A percentile compares a stretch with the other conserved stretches of the same genome.
These are phyloP conservation scores for Scotopteryx bipunctaria DNA, from an alignment of 2,888 invertebrate genomes.

Conservation along the genomic window DNA sequence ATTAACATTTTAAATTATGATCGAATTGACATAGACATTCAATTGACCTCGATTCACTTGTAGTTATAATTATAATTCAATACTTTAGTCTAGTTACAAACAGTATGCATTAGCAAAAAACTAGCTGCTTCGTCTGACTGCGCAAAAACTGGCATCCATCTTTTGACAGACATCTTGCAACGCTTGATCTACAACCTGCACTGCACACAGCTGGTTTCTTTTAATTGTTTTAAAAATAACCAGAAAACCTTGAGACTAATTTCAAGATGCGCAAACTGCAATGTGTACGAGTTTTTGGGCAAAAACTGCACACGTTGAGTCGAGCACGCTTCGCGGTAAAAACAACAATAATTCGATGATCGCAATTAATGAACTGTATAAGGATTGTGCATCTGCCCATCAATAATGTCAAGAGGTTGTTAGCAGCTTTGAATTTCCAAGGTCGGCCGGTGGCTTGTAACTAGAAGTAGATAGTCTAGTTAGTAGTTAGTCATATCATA, in stretches of 20 bases:
- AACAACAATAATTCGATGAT: slow-evolving; percentile 44
- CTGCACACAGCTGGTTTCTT: slow-evolving; percentile 23
- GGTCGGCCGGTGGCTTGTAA: slow-evolving; percentile 9
- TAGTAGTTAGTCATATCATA: slow-evolving; percentile 5
- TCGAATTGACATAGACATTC: slow-evolving; percentile 6
- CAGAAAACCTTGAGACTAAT: slow-evolving; percentile 36
- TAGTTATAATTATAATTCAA: background rate
- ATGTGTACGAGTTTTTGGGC: slow-evolving; percentile 34
- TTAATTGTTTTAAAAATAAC: slow-evolving; percentile 35
- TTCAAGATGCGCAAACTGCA: slow-evolving; percentile 39
- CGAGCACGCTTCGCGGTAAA: slow-evolving; percentile 38
- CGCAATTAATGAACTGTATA: slow-evolving; percentile 36
- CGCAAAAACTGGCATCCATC: slow-evolving; percentile 14
- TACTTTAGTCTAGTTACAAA: slow-evolving; percentile 13
- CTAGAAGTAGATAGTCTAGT: slow-evolving; percentile 12
- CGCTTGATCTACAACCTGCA: slow-evolving; percentile 23
- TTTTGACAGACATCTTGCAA: slow-evolving; percentile 18
- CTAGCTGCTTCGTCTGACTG: background rate
- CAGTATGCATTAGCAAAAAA: slow-evolving; percentile 6
- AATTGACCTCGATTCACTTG: slow-evolving; percentile 17
- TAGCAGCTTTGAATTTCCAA: slow-evolving; percentile 32
- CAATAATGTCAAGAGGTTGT: slow-evolving; percentile 35
- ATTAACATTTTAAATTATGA: slow-evolving; percentile 18
- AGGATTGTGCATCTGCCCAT: slow-evolving; percentile 34
- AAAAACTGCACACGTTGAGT: slow-evolving; percentile 38